A percentile compares a stretch with the other conserved stretches of the same genome.
phyloP scores from a whole-genome alignment of 2,113 vertebrate genomes.

The Microtus montanus region DNA sequence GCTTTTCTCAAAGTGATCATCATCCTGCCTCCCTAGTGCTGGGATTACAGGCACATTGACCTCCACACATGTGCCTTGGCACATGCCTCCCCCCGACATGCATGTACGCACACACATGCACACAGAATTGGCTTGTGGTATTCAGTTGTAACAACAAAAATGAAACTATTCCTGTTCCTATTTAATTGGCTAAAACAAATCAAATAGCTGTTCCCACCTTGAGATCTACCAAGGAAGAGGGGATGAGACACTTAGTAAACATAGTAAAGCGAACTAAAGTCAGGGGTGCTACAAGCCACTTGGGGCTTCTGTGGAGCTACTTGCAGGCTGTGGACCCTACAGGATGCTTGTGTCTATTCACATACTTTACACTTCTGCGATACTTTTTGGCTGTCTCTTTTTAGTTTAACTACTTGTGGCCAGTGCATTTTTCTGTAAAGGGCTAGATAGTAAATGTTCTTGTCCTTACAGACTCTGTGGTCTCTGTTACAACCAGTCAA shows the following conservation, averaged over 20 bases:
- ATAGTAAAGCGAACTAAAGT: background rate
- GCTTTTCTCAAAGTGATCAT: background rate
- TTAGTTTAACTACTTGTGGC: background rate
- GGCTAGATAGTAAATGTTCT: background rate
- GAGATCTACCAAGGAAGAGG: background rate
- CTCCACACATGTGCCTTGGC: background rate
- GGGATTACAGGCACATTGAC: background rate
- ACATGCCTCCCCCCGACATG: background rate
- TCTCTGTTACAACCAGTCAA: background rate
- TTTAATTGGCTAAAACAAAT: background rate
- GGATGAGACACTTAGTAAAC: background rate
- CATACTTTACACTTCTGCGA: background rate
- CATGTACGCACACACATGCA: background rate
- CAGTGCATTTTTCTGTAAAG: background rate
- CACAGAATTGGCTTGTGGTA: background rate
- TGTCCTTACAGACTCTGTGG: background rate
- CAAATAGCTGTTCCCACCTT: background rate
- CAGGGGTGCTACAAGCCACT: background rate
- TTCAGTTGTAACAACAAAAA: background rate
- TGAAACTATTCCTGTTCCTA: background rate
- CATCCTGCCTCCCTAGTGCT: background rate
- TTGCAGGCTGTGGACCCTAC: background rate
- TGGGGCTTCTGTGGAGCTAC: background rate
- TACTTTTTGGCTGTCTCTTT: background rate
- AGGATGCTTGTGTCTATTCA: background rate